Conservation (phyloP, 2,888 invertebrate genomes). For the Rapana venosa region DNA sequence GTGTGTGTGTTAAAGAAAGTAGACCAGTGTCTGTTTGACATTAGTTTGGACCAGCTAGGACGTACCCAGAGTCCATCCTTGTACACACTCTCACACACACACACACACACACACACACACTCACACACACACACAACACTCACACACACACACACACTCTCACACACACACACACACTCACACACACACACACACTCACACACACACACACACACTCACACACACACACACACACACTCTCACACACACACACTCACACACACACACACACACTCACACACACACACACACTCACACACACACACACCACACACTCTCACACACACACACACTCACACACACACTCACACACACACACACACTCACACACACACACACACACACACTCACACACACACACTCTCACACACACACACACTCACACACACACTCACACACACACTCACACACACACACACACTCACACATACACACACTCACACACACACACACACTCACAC, state of each 20-base stretch:
- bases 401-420: constrained; percentile 16
- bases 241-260: constrained; percentile 20
- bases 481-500: constrained; percentile 16
- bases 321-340: constrained; percentile 6
- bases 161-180: background rate
- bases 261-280: constrained; percentile 8
- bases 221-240: background rate
- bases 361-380: constrained; percentile 8
- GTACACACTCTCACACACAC: no score
- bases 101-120: no score
- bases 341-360: background rate
- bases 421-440: background rate
- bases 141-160: background rate
- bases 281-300: background rate
- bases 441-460: constrained; percentile 19
- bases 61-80: no score
- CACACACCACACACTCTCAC: no score
- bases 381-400: constrained; percentile 11
- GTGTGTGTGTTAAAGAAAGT: background rate
- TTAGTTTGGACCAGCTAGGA: no score
- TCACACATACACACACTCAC: background rate
- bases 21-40: no score
- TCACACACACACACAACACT: background rate
- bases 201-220: constrained; percentile 19
- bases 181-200: constrained; percentile 5